A percentile compares a stretch with the other conserved stretches of the same genome.
Evolutionary conservation across 2,888 invertebrate species (phyloP).

Genomic region (Drosophila macrothrix): DNA sequence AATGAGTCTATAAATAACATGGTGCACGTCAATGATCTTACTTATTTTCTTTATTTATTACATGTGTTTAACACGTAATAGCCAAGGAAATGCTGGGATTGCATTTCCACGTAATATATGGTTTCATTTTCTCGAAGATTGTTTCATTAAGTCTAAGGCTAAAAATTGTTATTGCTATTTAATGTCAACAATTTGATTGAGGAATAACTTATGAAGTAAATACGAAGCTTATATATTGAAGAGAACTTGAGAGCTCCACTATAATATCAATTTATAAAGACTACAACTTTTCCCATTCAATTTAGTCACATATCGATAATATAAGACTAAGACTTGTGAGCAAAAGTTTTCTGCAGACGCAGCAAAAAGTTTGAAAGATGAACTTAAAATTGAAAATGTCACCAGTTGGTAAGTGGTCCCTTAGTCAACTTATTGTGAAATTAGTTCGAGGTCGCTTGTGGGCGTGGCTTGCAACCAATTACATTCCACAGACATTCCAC

Average conservation of each 20-base stretch:
- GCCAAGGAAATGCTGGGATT: constrained; percentile 3
- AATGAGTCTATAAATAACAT: constrained; percentile 64
- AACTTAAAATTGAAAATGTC: constrained; percentile 30
- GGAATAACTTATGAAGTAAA: neutral
- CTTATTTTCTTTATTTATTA: constrained; percentile 47
- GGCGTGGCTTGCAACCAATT: constrained; percentile 45
- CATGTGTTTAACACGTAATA: constrained; percentile 47
- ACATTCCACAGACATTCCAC: constrained; percentile 27
- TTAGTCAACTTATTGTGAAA: constrained; percentile 7
- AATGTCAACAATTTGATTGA: neutral
- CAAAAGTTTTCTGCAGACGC: neutral
- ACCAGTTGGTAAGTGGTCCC: neutral
- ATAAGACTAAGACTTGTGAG: too few species aligned
- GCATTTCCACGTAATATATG: constrained; percentile 22
- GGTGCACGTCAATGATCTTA: constrained; percentile 57
- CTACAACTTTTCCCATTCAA: neutral
- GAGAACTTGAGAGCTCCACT: neutral
- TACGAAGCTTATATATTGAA: neutral
- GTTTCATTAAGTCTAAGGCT: neutral
- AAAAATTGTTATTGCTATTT: neutral
- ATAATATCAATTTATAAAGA: neutral
- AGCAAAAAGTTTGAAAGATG: neutral
- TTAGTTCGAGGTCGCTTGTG: constrained; percentile 37
- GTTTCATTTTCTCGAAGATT: constrained; percentile 17
- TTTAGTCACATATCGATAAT: neutral